Evolutionary conservation across 37 sponge, comb jelly and placozoan genomes (phyloP), one percentile per base, ranked within the genome.

Genomic region (Ianthella basta): DNA sequence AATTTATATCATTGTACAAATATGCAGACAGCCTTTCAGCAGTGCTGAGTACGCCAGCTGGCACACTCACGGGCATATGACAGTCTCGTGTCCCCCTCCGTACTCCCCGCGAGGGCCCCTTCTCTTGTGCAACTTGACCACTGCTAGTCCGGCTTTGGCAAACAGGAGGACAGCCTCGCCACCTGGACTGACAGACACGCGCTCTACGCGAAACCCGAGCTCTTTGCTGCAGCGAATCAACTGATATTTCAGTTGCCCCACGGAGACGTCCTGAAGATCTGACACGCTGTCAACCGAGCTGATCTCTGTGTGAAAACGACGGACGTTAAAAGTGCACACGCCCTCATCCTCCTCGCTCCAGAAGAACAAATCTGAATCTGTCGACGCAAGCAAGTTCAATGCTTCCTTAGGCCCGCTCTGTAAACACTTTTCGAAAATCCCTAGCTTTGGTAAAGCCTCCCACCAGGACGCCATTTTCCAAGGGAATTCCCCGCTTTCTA

Each of bases 1-100:
- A n/a, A n/a, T n/a, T n/a, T n/a, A n/a, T n/a, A n/a, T n/a, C n/a
- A n/a, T n/a, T 16, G 29, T 64, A 16, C 23, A 64, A 29, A 16
- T 20, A 30, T 24, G 23, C 59, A 56, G 59, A 19, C 15, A 56
- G 15, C 15, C 18, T 18, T 15, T 56, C 16, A 56, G 18, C 59
- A 19, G 50, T 44, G 8, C 50, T 44, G 50, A 44, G 50, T 44
- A 44, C 50, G n/a, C n/a, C n/a, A 3, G 8, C 50, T 44, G 3
- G 50, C 50, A 8, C 50, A 75, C 78, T 75, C 54, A 75, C 78
- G 78, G 24, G 25, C 78, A 75, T 5, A 75, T 44, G 2, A 75
- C 53, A 24, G 14, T 44, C 37, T 75, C 37, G 53, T 75, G 78
- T 41, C 78, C 78, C 38, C 78, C 78, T 75, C 78, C 78, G 21